Evolutionary conservation across 2,113 vertebrate species (phyloP).

Genomic region (Pygoscelis antarcticus): DNA sequence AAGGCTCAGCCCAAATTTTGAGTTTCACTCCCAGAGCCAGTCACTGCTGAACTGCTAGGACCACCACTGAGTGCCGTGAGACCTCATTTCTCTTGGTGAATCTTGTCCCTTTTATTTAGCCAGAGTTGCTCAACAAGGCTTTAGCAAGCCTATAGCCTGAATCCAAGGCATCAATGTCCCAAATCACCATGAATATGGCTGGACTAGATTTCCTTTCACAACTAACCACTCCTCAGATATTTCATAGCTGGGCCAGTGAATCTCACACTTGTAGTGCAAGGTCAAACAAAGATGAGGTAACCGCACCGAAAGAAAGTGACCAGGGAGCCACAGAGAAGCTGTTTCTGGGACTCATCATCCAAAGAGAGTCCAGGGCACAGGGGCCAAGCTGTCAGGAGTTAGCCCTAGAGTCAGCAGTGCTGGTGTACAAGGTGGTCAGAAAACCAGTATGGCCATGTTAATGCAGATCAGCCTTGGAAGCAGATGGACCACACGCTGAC

Average conservation of each 20-base stretch:
- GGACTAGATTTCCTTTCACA: neutral
- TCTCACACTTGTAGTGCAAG: neutral
- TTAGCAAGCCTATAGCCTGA: neutral
- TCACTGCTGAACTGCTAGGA: neutral
- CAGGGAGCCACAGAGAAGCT: neutral
- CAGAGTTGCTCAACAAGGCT: neutral
- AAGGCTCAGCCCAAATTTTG: neutral
- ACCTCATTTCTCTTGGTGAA: neutral
- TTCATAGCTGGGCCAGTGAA: neutral
- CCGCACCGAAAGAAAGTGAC: neutral
- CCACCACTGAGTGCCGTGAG: neutral
- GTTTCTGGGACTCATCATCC: neutral
- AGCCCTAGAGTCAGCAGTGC: neutral
- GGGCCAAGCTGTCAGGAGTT: neutral
- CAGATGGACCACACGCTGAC: accelerated
- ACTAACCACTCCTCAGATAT: neutral
- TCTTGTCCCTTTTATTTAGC: neutral
- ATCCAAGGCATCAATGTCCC: neutral
- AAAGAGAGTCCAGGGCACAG: neutral
- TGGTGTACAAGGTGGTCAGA: neutral
- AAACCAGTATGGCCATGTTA: neutral
- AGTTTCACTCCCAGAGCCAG: neutral
- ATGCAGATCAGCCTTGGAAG: neutral
- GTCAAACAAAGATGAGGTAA: neutral
- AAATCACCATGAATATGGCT: neutral